Percentiles rank a stretch among this genome's conserved stretches.
Evolutionary conservation across 2,113 vertebrate genomes (phyloP).

Genomic region (Cyanistes caeruleus): DNA sequence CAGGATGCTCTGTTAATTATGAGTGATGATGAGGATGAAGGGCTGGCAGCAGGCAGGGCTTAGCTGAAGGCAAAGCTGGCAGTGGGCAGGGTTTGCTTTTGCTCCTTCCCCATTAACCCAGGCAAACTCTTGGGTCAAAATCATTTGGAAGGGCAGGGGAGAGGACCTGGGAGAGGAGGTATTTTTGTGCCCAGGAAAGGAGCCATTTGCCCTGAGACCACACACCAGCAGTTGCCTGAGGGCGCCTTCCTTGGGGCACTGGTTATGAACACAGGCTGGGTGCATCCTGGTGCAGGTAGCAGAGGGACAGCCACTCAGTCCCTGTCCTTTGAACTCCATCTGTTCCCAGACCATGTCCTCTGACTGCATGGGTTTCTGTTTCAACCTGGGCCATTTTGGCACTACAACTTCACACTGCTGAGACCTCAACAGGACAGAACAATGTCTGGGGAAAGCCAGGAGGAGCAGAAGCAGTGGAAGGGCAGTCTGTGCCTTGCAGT

Average conservation of each 20-base stretch:
- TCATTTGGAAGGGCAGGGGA: background rate
- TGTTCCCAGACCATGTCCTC: background rate
- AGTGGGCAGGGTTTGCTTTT: background rate
- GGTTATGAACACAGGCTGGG: background rate
- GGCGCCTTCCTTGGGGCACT: background rate
- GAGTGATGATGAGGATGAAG: background rate
- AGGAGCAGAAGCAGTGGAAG: background rate
- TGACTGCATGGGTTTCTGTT: background rate
- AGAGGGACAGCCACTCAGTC: background rate
- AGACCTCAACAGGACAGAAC: background rate
- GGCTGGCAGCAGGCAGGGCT: background rate
- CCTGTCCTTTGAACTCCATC: background rate
- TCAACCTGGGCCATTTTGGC: background rate
- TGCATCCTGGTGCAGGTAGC: background rate
- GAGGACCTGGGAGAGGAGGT: background rate
- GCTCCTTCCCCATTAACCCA: background rate
- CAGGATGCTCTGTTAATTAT: background rate
- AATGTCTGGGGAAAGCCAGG: background rate
- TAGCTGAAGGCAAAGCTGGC: background rate
- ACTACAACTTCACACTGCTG: background rate
- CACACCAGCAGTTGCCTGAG: background rate
- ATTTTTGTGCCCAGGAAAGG: background rate
- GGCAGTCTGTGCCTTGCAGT: rapidly evolving
- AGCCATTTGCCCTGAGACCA: rapidly evolving
- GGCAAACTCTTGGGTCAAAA: background rate